These are phyloP conservation scores for Gallirallus australis DNA, from an alignment of 2,797 vertebrate species.

Conservation along the genomic window DNA sequence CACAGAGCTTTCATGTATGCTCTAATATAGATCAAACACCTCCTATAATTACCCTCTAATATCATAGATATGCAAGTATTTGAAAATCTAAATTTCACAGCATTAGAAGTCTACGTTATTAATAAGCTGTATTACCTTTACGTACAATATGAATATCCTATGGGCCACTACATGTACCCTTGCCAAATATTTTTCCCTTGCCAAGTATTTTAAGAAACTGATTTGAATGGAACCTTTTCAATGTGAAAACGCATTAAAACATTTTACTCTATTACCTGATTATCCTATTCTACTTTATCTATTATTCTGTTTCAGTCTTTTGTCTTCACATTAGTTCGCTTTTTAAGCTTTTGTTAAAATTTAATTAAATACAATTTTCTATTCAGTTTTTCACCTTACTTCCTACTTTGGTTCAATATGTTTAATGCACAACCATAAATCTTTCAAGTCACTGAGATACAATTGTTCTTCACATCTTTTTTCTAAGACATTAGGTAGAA, in stretches of 20 bases:
- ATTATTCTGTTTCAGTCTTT: background rate
- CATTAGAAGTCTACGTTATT: background rate
- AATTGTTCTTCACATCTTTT: background rate
- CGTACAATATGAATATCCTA: background rate
- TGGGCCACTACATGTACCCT: background rate
- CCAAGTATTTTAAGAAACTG: background rate
- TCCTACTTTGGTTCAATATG: background rate
- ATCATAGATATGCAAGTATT: background rate
- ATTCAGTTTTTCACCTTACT: background rate
- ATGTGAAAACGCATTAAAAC: background rate
- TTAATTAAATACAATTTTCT: background rate
- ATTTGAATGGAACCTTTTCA: background rate
- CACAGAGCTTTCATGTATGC: background rate
- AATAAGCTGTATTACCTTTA: background rate
- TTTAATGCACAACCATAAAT: background rate
- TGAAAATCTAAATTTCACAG: background rate
- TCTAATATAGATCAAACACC: background rate
- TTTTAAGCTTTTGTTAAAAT: background rate
- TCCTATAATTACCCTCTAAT: background rate
- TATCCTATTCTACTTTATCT: background rate
- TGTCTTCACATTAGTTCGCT: background rate
- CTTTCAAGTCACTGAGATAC: background rate
- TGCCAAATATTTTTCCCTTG: background rate
- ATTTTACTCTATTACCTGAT: background rate
- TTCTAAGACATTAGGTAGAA: background rate